Evolutionary conservation across 2,888 invertebrate genomes (phyloP).

Genomic region (Aromia moschata): DNA sequence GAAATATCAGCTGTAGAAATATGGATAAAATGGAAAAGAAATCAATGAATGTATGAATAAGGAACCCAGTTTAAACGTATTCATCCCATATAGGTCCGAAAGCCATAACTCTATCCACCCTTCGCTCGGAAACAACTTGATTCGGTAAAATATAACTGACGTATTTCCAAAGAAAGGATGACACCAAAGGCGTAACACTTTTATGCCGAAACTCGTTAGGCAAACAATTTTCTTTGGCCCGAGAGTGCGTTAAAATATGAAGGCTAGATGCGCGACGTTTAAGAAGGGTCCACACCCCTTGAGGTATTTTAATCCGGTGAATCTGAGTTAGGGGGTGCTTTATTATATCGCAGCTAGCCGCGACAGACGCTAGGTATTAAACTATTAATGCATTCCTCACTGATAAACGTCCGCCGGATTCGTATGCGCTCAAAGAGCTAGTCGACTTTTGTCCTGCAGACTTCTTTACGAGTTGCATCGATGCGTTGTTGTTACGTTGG

Average conservation of each 20-base stretch:
- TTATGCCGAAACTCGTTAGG: slow-evolving; percentile 22
- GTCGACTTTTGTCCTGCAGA: no score
- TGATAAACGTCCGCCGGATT: slow-evolving; percentile 28
- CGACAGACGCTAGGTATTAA: slow-evolving; percentile 41
- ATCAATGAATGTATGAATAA: no score
- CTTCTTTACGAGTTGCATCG: no score
- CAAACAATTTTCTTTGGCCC: slow-evolving; percentile 28
- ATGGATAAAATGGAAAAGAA: no score
- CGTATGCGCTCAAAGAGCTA: neutral
- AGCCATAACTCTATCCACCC: neutral
- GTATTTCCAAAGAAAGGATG: slow-evolving; percentile 7
- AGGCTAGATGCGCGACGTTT: slow-evolving; percentile 14
- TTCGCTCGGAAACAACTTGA: slow-evolving; percentile 4
- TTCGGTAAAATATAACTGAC: slow-evolving; percentile 17
- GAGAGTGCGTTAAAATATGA: slow-evolving; percentile 28
- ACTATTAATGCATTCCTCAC: slow-evolving; percentile 44
- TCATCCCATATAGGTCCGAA: neutral
- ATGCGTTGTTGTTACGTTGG: no score
- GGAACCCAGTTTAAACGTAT: no score
- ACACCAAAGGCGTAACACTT: slow-evolving; percentile 15
- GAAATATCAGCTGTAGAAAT: no score
- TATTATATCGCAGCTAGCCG: slow-evolving; percentile 44
- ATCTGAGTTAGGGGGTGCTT: slow-evolving; percentile 40
- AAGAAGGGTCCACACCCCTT: slow-evolving; percentile 22
- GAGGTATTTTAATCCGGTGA: slow-evolving; percentile 29